These are phyloP conservation scores for Stratiomys singularior DNA, from an alignment of 2,888 invertebrate genomes.

Conservation along the genomic window DNA sequence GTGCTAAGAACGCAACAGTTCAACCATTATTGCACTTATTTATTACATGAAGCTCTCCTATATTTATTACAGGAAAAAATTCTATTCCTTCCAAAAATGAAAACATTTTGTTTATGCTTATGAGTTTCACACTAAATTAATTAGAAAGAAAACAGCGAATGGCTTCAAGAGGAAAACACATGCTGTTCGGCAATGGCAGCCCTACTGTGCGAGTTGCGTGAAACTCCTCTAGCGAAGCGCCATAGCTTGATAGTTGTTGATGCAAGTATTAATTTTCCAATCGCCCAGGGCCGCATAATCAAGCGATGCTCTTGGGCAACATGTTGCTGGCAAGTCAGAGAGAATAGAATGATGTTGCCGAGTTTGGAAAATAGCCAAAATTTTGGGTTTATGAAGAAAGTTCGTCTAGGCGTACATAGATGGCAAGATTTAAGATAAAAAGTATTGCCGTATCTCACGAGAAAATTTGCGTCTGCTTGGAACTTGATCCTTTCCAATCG, in stretches of 20 bases:
- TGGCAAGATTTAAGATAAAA: conserved; percentile 34
- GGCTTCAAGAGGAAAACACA: background rate
- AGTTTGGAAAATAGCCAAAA: background rate
- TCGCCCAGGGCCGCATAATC: background rate
- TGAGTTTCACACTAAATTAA: no score
- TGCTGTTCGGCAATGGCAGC: conserved; percentile 7
- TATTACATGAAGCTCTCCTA: no score
- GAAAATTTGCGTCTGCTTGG: no score
- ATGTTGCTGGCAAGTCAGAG: conserved; percentile 28
- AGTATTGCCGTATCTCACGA: background rate
- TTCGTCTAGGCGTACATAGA: conserved; percentile 51
- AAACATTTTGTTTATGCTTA: no score
- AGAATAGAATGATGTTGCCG: background rate
- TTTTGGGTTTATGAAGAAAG: background rate
- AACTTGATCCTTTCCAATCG: no score
- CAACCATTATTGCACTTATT: no score
- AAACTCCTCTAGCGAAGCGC: background rate
- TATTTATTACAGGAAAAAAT: no score
- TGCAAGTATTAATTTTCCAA: background rate
- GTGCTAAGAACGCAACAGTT: no score
- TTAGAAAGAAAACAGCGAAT: no score
- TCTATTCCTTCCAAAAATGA: no score
- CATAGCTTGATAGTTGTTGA: no score
- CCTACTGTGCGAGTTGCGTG: conserved; percentile 5
- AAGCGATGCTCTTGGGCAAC: conserved; percentile 1